Conservation (phyloP, 2,113 vertebrate genomes). For the Caretta caretta region DNA sequence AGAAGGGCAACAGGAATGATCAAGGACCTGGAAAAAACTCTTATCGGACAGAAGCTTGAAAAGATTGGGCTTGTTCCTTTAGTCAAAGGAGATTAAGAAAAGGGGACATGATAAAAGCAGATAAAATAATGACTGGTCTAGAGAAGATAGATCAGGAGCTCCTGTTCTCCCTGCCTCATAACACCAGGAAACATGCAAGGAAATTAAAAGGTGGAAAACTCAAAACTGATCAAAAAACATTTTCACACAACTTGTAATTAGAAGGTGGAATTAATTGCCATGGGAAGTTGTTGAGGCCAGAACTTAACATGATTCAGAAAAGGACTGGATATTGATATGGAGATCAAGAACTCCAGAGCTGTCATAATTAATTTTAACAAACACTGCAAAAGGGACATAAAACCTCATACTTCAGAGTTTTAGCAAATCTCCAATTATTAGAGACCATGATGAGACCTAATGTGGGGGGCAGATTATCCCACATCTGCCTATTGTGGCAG, state of each 20-base stretch:
- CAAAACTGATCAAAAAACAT: slow-evolving; percentile 20
- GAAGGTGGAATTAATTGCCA: neutral
- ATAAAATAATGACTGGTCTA: neutral
- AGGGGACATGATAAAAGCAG: neutral
- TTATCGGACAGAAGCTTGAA: neutral
- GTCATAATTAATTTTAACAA: slow-evolving; percentile 49
- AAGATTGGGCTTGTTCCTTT: neutral
- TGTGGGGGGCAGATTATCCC: slow-evolving; percentile 53
- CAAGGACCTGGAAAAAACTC: neutral
- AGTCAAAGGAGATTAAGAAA: neutral
- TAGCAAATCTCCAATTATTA: slow-evolving; percentile 56
- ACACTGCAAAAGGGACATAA: slow-evolving; percentile 55
- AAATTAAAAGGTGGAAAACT: slow-evolving; percentile 3
- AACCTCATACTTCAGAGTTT: slow-evolving; percentile 55
- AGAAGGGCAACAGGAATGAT: neutral
- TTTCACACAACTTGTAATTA: slow-evolving; percentile 28
- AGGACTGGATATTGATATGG: slow-evolving; percentile 47
- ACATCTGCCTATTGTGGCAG: slow-evolving; percentile 54
- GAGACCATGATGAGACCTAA: slow-evolving; percentile 53
- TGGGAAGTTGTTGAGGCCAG: slow-evolving; percentile 1
- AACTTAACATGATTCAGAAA: slow-evolving; percentile 43
- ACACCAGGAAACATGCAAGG: neutral
- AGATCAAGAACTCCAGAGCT: slow-evolving; percentile 26
- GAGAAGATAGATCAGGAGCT: neutral
- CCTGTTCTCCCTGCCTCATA: neutral